A percentile compares a stretch with the other conserved stretches of the same genome.
Conservation (phyloP, 2,888 invertebrate species). For the Pristionchus maxplancki region DNA sequence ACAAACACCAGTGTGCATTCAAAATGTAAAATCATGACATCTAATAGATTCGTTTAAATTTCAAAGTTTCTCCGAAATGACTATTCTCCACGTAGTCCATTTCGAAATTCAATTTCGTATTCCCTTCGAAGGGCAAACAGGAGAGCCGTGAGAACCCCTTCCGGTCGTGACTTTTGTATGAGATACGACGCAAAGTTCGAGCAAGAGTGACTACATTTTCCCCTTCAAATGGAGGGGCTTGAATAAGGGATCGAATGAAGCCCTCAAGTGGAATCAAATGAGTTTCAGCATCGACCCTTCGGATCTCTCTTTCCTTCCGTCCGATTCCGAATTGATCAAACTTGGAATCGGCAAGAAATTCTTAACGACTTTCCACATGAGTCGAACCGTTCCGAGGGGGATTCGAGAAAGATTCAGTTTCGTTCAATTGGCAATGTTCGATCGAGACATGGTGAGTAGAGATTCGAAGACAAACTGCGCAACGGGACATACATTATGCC, state of each 20-base stretch:
- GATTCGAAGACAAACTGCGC: no score
- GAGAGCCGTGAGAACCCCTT: background rate
- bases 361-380: background rate
- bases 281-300: background rate
- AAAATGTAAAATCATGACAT: background rate
- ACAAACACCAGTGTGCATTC: conserved; percentile 24
- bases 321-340: background rate
- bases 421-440: background rate
- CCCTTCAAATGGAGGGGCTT: no score
- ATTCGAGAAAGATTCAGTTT: background rate
- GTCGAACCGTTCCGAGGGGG: background rate
- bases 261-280: background rate
- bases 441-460: background rate
- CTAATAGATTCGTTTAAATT: background rate
- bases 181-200: background rate
- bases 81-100: background rate
- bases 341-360: background rate
- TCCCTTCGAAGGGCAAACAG: background rate
- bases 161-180: background rate
- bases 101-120: background rate
- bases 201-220: background rate
- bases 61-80: background rate
- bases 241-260: background rate
- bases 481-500: no score
- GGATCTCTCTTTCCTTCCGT: background rate